Evolutionary conservation across 2,888 invertebrate genomes (phyloP), one percentile per base, ranked within the genome.

Genomic region (Cryptocheilus praepositus): DNA sequence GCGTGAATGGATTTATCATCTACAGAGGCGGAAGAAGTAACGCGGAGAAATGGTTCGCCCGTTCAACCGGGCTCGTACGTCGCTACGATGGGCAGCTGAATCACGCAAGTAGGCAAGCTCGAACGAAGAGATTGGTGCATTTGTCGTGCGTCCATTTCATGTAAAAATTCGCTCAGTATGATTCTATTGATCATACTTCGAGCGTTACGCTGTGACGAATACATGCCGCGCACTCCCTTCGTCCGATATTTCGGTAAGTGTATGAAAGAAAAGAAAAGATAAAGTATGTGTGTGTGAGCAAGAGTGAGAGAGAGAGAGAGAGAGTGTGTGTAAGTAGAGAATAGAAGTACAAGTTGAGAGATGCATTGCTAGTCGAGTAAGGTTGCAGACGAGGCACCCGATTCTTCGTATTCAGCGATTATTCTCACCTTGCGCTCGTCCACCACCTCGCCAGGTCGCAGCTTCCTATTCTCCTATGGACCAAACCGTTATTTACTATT

Each of bases 381-480:
- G 81, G 79, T 83, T 81, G 82, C 83, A 85, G 81, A 84, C 83
- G 83, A 83, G 81, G 79, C 82, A 82, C 78, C 77, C 77, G 78
- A 69, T 80, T 67, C 55, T 58, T 60, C 65, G 25, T 53, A 63
- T 46, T 69, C 74, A 71, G 70, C 71, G 79, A 71, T 81, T 80
- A 82, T 77, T 87, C 89, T 89, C 88, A 97, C 96, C 96, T 96
- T 95, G 93, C 94, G 95, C 90, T 96, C 96, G 91, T 95, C 95
- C 92, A 95, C 90, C 90, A 97, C 95, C 93, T 96, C 96, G 90
- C 96, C 96, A 85, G 96, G 96, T 87, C 96, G 95, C 90, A 96
- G 95, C 93, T 96, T 95, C 91, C 93, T 95, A 94, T 94, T 93
- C 91, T 95, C 95, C 95, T 93, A 92, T 89, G 90, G 85, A 89